phyloP scores from a whole-genome alignment of 2,888 invertebrate species.

The Yponomeuta malinellus region DNA sequence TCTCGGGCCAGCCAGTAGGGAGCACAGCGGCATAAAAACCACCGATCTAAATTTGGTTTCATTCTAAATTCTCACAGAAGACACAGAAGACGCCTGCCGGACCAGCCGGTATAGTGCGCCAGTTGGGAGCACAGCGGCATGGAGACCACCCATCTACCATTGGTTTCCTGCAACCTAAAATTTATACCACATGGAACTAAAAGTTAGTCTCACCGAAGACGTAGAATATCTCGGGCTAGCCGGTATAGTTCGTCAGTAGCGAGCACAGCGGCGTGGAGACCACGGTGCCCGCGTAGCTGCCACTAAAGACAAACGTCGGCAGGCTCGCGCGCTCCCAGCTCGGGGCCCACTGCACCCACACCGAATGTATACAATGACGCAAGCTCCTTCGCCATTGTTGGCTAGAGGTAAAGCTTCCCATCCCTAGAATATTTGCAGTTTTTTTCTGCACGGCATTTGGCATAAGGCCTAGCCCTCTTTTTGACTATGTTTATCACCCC shows the following conservation, averaged over 20 bases:
- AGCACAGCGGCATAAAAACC: not conserved
- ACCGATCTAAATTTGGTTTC: no score
- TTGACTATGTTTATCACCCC: no score
- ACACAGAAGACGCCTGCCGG: constrained; percentile 89
- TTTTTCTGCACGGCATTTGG: no score
- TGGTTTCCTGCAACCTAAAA: no score
- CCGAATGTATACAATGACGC: constrained; percentile 81
- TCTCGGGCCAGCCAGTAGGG: constrained; percentile 50
- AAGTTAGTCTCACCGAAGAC: constrained; percentile 25
- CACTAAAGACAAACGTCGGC: constrained; percentile 89
- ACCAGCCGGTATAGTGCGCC: constrained; percentile 84
- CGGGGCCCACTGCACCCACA: constrained; percentile 79
- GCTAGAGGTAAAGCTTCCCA: no score
- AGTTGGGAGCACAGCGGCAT: constrained; percentile 87
- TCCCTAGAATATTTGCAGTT: no score
- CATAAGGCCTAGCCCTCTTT: no score
- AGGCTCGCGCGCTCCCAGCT: constrained; percentile 85
- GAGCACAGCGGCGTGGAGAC: no score
- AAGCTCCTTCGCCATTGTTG: no score
- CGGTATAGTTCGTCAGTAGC: no score
- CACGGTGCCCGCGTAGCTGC: constrained; percentile 88
- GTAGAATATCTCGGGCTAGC: no score
- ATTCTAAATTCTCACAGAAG: constrained; percentile 68
- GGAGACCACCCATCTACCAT: constrained; percentile 69
- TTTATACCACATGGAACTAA: no score